A percentile compares a stretch with the other conserved stretches of the same genome.
These are phyloP conservation scores for Nyctibius grandis DNA, from an alignment of 2,797 vertebrate genomes.

Conservation along the genomic window DNA sequence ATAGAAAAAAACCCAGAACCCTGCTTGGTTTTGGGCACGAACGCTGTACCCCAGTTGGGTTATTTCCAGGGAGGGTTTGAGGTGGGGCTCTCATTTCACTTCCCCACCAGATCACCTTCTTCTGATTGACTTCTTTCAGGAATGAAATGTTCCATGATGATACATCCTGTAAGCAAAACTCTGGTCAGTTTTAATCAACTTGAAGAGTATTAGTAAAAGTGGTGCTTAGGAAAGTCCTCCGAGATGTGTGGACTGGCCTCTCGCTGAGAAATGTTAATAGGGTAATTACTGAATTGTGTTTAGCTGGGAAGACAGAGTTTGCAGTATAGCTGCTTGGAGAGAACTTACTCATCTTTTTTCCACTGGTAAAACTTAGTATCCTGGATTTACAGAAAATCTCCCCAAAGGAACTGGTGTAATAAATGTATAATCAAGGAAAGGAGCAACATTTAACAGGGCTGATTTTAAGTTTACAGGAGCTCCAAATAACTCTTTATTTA, in stretches of 20 bases:
- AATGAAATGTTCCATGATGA: not conserved
- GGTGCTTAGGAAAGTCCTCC: not conserved
- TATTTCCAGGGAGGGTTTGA: not conserved
- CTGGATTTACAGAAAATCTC: not conserved
- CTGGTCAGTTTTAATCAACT: constrained; percentile 34
- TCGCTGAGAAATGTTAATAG: constrained; percentile 42
- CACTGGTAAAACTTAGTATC: not conserved
- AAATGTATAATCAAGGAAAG: not conserved
- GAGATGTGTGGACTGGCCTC: constrained; percentile 31
- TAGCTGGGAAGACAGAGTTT: not conserved
- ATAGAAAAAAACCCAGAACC: too few species aligned
- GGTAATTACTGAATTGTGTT: constrained; percentile 38
- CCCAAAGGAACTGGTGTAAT: not conserved
- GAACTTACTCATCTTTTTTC: not conserved
- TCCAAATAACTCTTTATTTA: not conserved
- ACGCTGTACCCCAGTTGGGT: rapidly evolving
- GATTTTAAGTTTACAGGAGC: not conserved
- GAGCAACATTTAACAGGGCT: not conserved
- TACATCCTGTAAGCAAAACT: constrained; percentile 24
- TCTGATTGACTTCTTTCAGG: not conserved
- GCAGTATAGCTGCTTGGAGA: not conserved
- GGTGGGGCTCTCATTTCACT: not conserved
- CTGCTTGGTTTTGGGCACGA: rapidly evolving
- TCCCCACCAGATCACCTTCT: not conserved
- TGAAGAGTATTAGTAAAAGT: constrained; percentile 4